These are phyloP conservation scores for Numenius arquata DNA, from an alignment of 2,113 vertebrate genomes.

Conservation along the genomic window DNA sequence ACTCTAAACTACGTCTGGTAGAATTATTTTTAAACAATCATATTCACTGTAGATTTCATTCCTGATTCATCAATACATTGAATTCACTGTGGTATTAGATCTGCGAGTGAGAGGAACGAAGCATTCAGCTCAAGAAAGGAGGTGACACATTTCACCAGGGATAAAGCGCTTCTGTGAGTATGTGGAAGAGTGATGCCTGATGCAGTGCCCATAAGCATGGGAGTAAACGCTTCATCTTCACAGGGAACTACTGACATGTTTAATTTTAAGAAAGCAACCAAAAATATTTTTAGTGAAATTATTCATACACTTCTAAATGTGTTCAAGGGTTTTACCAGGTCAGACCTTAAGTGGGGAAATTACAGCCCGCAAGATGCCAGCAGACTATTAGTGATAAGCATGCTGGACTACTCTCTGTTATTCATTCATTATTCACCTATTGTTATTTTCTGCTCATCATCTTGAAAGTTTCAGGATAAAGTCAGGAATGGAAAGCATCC, in stretches of 20 bases:
- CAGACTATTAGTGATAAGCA: background rate
- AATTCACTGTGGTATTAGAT: slow-evolving; percentile 38
- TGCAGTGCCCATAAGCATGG: background rate
- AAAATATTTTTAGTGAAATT: slow-evolving; percentile 15
- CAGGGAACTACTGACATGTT: background rate
- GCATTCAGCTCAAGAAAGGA: slow-evolving; percentile 1
- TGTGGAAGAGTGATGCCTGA: background rate
- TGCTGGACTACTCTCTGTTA: background rate
- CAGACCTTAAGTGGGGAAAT: background rate
- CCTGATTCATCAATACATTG: slow-evolving; percentile 40
- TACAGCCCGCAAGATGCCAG: background rate
- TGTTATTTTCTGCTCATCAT: background rate
- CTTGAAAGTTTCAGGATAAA: background rate
- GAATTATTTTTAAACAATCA: slow-evolving; percentile 53
- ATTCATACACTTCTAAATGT: background rate
- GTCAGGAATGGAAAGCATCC: background rate
- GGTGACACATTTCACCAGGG: slow-evolving; percentile 5
- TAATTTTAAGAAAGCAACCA: background rate
- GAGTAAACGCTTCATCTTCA: slow-evolving; percentile 1
- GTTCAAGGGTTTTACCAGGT: background rate
- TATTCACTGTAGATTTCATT: slow-evolving; percentile 36
- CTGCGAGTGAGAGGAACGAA: background rate
- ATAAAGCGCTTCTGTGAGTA: background rate
- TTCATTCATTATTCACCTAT: background rate
- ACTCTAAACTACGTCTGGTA: slow-evolving; percentile 23